Evolutionary conservation across 2,113 vertebrate species (phyloP).

Genomic region (Anolis sagrei): DNA sequence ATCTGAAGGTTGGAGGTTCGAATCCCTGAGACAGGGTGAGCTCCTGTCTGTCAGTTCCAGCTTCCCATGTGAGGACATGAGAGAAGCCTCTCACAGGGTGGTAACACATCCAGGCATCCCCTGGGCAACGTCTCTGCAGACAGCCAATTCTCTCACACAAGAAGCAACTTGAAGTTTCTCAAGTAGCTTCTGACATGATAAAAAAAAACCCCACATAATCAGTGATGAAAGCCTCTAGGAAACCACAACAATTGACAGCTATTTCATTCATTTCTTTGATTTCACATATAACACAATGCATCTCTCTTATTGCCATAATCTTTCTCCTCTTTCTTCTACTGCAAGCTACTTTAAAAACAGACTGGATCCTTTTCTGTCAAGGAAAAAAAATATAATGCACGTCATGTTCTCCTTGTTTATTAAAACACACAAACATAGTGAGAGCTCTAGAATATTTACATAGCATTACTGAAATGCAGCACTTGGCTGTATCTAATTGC

Average conservation of each 20-base stretch:
- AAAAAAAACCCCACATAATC: no score
- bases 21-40: no score
- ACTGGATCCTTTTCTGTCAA: accelerated
- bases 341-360: not conserved
- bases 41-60: no score
- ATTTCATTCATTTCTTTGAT: not conserved
- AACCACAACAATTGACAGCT: not conserved
- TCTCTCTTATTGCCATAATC: not conserved
- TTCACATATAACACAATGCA: accelerated
- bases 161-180: no score
- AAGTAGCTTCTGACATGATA: no score
- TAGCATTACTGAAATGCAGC: slow-evolving; percentile 55
- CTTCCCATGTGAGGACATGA: no score
- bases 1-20: no score
- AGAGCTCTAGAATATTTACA: slow-evolving; percentile 49
- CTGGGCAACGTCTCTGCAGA: no score
- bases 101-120: no score
- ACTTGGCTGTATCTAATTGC: slow-evolving; percentile 57
- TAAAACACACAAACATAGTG: slow-evolving; percentile 37
- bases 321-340: not conserved
- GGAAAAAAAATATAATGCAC: accelerated
- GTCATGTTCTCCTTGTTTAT: not conserved
- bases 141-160: no score
- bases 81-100: no score
- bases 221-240: not conserved